These are phyloP conservation scores for Rhea pennata DNA, from an alignment of 2,113 vertebrate species.

Conservation along the genomic window DNA sequence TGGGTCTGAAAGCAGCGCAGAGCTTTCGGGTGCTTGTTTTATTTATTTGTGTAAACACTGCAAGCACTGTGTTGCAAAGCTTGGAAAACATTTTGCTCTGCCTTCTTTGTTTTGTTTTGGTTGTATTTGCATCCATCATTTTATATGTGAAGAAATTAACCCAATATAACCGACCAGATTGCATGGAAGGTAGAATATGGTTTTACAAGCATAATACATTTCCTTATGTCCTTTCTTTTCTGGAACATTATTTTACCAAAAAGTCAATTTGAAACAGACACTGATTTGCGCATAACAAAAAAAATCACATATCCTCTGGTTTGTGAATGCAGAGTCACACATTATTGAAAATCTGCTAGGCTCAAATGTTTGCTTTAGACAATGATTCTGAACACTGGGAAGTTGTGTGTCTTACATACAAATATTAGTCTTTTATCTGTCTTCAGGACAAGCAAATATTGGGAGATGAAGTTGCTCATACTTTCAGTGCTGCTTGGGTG, in stretches of 20 bases:
- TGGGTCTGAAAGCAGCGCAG: slow-evolving; percentile 21
- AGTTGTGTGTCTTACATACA: not conserved
- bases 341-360: not conserved
- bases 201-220: not conserved
- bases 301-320: not conserved
- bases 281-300: not conserved
- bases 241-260: not conserved
- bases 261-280: not conserved
- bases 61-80: slow-evolving; percentile 30
- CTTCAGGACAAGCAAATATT: slow-evolving; percentile 18
- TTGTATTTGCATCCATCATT: slow-evolving; percentile 46
- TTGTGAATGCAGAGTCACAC: rapidly evolving
- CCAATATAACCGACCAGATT: not conserved
- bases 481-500: not conserved
- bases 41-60: slow-evolving; percentile 57
- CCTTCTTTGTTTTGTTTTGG: slow-evolving; percentile 40
- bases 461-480: slow-evolving; percentile 16
- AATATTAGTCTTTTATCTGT: slow-evolving; percentile 43
- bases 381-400: not conserved
- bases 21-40: slow-evolving; percentile 50
- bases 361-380: slow-evolving; percentile 23
- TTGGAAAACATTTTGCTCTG: slow-evolving; percentile 51
- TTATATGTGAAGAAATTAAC: slow-evolving; percentile 18
- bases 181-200: not conserved
- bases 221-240: not conserved